phyloP scores from a whole-genome alignment of 1,140 invertebrate genomes.

The Saccostrea glomerata region DNA sequence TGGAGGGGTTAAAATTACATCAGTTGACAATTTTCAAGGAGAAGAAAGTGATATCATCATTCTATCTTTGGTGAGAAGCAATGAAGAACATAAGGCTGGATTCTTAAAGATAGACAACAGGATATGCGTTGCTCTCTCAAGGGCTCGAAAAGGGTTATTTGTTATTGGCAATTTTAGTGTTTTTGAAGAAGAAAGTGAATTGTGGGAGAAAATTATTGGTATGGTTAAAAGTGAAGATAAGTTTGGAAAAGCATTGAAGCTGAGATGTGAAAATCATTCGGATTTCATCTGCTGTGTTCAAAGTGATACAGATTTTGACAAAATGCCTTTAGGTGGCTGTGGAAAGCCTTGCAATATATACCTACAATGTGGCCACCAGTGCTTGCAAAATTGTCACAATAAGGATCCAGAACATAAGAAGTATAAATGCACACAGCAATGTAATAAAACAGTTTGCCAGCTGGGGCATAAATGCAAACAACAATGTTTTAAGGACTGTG shows the following conservation, averaged over 20 bases:
- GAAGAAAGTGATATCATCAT: constrained; percentile 92
- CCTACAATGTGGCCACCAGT: constrained; percentile 76
- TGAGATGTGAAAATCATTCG: constrained; percentile 80
- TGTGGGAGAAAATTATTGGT: constrained; percentile 77
- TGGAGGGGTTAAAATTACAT: constrained; percentile 80
- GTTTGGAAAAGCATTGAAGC: constrained; percentile 66
- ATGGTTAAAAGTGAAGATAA: constrained; percentile 56
- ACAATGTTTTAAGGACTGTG: constrained; percentile 66
- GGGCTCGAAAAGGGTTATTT: constrained; percentile 87
- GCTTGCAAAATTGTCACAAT: constrained; percentile 71
- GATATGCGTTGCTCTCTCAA: constrained; percentile 90
- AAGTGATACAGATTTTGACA: constrained; percentile 72
- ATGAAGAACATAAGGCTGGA: constrained; percentile 84
- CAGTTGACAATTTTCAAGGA: constrained; percentile 87
- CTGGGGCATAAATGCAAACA: constrained; percentile 63
- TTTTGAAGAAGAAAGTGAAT: constrained; percentile 74
- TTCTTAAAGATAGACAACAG: constrained; percentile 88
- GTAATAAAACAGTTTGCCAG: constrained; percentile 61
- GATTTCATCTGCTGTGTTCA: constrained; percentile 58
- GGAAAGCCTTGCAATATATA: constrained; percentile 69
- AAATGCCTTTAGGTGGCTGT: constrained; percentile 79
- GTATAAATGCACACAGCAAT: constrained; percentile 72
- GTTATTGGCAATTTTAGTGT: constrained; percentile 85
- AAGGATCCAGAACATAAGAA: constrained; percentile 68
- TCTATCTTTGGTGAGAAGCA: constrained; percentile 88